Evolutionary conservation across 23 tunicate genomes (phyloP), one percentile per base, ranked within the genome.

Genomic region (Ciona savignyi): DNA sequence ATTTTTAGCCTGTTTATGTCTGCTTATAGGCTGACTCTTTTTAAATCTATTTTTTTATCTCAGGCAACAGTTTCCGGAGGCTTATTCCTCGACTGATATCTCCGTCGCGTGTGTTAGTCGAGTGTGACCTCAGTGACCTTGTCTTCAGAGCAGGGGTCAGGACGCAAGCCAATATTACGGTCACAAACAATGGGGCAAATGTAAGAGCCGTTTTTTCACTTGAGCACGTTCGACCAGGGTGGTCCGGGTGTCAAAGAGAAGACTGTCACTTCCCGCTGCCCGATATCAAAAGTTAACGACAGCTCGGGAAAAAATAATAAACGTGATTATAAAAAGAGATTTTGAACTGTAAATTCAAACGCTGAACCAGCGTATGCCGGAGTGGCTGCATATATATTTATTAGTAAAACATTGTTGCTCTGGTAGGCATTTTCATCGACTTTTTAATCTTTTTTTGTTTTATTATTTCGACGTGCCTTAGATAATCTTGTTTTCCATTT

Each of bases 101-200:
- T 20, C 32, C 78, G 3, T 76, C 88, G 3, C 62, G 60, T 67
- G 33, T 76, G 29, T 27, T 28, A 24, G 61, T 83, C 63, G 51
- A 69, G 49, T 83, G 88, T 68, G 66, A 76, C 32, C 31, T 68
- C 27, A 68, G 34, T 27, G 81, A 83, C 51, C 61, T 83, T 6
- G 74, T 69, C 23, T 76, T 83, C 29, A 33, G 32, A 23, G 74
- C 88, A 1, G 88, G 81, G 4, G 63, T 29, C 2, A 21, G 67
- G 1, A 75, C 60, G 2, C 28, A 29, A 1, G 72, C 67, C 63
- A 76, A 75, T 34, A 62, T 83, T 25, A 76, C 70, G 1, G 74
- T 83, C 29, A 29, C 27, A 20, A 83, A 75, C 70, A 68, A 83
- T 56, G 88, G 81, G 1, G 62, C n/a, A 23, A 80, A 69, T 29